phyloP scores from a whole-genome alignment of 2,113 vertebrate species.

The Syrrhaptes paradoxus region DNA sequence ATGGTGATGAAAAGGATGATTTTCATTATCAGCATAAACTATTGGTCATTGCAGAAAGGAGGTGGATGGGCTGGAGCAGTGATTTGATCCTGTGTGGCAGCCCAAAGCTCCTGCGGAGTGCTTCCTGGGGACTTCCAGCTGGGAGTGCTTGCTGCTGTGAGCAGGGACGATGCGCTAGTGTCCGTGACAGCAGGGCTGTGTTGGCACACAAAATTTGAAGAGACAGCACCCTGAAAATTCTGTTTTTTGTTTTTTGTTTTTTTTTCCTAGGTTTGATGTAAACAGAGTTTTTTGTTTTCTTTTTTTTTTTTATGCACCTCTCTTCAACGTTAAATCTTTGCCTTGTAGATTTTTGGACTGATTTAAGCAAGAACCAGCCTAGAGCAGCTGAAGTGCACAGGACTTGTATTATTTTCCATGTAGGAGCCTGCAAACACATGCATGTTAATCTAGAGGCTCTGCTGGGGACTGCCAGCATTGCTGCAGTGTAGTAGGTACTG shows the following conservation, averaged over 20 bases:
- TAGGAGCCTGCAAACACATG: background rate
- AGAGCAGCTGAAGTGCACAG: fast-evolving
- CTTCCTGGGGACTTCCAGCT: background rate
- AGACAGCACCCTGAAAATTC: background rate
- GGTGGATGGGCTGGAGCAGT: background rate
- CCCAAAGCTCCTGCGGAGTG: fast-evolving
- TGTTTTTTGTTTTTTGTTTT: no score
- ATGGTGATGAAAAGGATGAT: background rate
- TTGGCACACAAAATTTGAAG: background rate
- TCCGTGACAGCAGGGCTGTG: background rate
- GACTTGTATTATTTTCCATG: background rate
- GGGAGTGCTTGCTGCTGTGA: background rate
- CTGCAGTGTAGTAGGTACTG: background rate
- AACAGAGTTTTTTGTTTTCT: background rate
- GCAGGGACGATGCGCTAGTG: background rate
- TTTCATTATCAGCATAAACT: background rate
- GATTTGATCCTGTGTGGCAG: background rate
- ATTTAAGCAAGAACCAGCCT: background rate
- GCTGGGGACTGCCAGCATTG: background rate
- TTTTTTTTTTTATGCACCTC: background rate
- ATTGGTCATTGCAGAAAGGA: background rate
- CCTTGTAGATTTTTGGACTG: background rate
- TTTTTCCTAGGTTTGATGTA: background rate
- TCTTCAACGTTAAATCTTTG: background rate
- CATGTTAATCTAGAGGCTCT: background rate